Conservation (phyloP, 2,888 invertebrate genomes). For the Pegoplata infirma region DNA sequence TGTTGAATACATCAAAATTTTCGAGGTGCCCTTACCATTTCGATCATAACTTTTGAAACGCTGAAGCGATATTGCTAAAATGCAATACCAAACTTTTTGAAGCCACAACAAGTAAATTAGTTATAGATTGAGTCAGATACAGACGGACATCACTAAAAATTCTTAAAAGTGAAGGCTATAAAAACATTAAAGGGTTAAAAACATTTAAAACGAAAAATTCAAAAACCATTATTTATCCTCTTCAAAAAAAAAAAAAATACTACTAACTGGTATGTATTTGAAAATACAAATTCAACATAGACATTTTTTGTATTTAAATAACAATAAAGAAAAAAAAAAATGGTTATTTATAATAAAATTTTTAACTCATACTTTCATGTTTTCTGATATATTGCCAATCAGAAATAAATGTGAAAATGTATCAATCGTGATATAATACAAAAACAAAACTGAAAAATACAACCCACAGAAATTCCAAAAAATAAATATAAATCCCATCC, state of each 20-base stretch:
- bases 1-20: too few relatives aligned
- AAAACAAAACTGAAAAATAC: constrained; percentile 39
- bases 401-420: constrained; percentile 76
- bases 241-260: neutral
- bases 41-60: too few relatives aligned
- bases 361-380: constrained; percentile 2
- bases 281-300: constrained; percentile 3
- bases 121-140: too few relatives aligned
- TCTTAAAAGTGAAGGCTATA: too few relatives aligned
- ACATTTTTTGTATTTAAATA: constrained; percentile 23
- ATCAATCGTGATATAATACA: constrained; percentile 73
- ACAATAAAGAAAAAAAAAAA: constrained; percentile 11
- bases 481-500: neutral
- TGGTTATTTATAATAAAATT: constrained; percentile 8
- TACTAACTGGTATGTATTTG: neutral
- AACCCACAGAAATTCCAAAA: neutral
- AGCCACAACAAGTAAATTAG: too few relatives aligned
- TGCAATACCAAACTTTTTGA: too few relatives aligned
- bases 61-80: too few relatives aligned
- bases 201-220: too few relatives aligned
- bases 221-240: neutral
- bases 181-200: too few relatives aligned
- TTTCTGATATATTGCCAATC: constrained; percentile 72
- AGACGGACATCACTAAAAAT: too few relatives aligned
- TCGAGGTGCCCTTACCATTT: too few relatives aligned